phyloP scores from a whole-genome alignment of 2,113 vertebrate genomes.

The Alethe castanea region DNA sequence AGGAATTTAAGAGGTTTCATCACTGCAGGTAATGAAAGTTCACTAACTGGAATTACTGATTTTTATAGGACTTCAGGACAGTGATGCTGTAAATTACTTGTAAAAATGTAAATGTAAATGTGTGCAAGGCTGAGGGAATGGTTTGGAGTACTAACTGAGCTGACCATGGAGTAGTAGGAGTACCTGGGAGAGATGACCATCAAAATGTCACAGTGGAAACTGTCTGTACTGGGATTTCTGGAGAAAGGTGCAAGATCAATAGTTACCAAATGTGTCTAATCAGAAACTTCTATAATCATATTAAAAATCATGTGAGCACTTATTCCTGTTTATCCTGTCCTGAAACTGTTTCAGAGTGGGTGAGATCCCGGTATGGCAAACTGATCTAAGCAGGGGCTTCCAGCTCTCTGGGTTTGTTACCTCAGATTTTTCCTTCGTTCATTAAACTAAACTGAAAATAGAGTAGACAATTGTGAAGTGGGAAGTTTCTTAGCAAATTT shows the following conservation, averaged over 20 bases:
- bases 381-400: neutral
- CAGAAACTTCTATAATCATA: neutral
- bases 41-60: neutral
- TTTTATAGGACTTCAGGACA: neutral
- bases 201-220: neutral
- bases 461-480: neutral
- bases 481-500: neutral
- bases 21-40: neutral
- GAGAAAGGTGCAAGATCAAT: neutral
- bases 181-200: neutral
- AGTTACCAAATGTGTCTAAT: neutral
- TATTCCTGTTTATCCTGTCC: neutral
- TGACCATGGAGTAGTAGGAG: neutral
- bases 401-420: neutral
- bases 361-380: neutral
- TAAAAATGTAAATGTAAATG: accelerated
- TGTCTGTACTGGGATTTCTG: neutral
- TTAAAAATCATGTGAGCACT: neutral
- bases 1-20: neutral
- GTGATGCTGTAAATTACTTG: neutral
- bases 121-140: neutral
- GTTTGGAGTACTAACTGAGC: neutral
- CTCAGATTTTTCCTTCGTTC: neutral
- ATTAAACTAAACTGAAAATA: neutral
- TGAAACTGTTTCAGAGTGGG: neutral